Evolutionary conservation across 2,113 vertebrate species (phyloP).

Genomic region (Planiliza haematocheilus): DNA sequence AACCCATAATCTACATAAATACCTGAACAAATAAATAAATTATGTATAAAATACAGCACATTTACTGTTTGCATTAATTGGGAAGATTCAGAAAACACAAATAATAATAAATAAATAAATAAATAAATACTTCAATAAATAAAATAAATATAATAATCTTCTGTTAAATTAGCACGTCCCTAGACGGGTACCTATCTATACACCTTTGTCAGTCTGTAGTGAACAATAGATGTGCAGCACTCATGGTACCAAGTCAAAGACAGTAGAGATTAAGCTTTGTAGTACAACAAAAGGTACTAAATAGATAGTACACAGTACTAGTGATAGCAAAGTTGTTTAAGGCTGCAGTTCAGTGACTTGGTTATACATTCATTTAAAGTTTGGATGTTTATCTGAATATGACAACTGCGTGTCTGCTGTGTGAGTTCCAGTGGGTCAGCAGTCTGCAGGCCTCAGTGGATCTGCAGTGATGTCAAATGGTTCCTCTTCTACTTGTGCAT

Average conservation of each 20-base stretch:
- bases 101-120: conserved; percentile 26
- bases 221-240: not conserved
- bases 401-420: too few species aligned
- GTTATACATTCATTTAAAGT: not conserved
- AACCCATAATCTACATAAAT: too few species aligned
- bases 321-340: not conserved
- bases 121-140: conserved; percentile 46
- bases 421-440: not conserved
- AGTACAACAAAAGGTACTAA: conserved; percentile 31
- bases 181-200: not conserved
- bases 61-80: too few species aligned
- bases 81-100: too few species aligned
- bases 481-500: not conserved
- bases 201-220: conserved; percentile 42
- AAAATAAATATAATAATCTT: conserved; percentile 13
- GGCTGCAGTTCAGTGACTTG: not conserved
- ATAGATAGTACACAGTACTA: conserved; percentile 43
- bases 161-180: conserved; percentile 3
- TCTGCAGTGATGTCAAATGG: not conserved
- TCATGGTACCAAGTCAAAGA: not conserved
- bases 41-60: too few species aligned
- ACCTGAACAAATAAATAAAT: conserved; percentile 16
- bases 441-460: not conserved
- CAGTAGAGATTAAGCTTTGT: not conserved
- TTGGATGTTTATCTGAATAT: not conserved